phyloP scores from a whole-genome alignment of 2,888 invertebrate species.

The Sabatieria punctata region DNA sequence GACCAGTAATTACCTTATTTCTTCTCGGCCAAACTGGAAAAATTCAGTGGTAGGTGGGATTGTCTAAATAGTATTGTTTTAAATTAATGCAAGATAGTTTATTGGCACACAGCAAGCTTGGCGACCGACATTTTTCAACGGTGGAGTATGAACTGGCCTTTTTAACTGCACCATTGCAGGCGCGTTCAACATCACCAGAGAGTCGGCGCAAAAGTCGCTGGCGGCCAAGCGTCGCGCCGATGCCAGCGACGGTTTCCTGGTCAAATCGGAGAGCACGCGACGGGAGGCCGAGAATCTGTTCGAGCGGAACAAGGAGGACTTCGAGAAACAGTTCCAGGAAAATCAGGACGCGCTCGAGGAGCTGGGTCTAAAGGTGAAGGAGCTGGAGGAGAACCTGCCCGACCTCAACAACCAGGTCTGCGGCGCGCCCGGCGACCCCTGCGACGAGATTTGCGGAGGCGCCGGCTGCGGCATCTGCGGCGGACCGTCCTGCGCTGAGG shows the following conservation, averaged over 20 bases:
- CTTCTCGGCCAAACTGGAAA: no score
- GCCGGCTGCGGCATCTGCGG: slow-evolving; percentile 86
- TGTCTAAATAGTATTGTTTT: no score
- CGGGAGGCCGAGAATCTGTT: slow-evolving; percentile 48
- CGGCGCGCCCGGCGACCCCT: slow-evolving; percentile 58
- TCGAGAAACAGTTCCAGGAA: slow-evolving; percentile 48
- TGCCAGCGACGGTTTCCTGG: slow-evolving; percentile 6
- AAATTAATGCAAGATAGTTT: no score
- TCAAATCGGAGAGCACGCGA: slow-evolving; percentile 44
- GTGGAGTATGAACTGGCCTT: slow-evolving; percentile 5
- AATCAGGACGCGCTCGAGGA: slow-evolving; percentile 53
- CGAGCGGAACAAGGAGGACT: slow-evolving; percentile 44
- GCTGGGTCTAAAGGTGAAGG: slow-evolving; percentile 46
- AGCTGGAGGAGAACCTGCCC: slow-evolving; percentile 44
- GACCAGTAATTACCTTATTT: no score
- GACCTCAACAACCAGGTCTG: slow-evolving; percentile 69
- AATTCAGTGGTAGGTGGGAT: no score
- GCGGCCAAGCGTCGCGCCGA: slow-evolving; percentile 36
- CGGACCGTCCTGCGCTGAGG: slow-evolving; percentile 68
- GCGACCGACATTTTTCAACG: no score
- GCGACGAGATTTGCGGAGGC: slow-evolving; percentile 80
- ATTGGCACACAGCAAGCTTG: no score
- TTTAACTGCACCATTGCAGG: slow-evolving; percentile 31
- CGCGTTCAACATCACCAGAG: slow-evolving; percentile 73
- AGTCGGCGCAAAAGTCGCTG: slow-evolving; percentile 45